Evolutionary conservation across 1,140 invertebrate species (phyloP).

Genomic region (Proales similis): DNA sequence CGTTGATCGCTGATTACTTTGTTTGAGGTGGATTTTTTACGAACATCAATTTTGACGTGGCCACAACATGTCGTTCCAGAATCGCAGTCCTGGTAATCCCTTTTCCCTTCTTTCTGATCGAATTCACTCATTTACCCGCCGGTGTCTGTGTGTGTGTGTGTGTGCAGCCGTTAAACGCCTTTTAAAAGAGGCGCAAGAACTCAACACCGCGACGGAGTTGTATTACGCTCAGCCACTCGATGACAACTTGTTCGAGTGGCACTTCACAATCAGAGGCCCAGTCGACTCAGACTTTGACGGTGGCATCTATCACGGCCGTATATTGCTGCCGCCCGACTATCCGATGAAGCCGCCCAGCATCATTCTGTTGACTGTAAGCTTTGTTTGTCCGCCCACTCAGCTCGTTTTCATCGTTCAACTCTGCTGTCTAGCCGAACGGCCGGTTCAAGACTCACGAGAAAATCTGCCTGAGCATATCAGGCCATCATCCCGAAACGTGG

Average conservation of each 20-base stretch:
- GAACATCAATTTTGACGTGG: background rate
- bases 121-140: background rate
- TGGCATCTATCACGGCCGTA: conserved; percentile 80
- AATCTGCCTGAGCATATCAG: conserved; percentile 90
- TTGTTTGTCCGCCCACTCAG: background rate
- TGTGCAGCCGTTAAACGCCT: conserved; percentile 72
- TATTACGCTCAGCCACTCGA: conserved; percentile 82
- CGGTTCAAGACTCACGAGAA: conserved; percentile 88
- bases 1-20: conserved; percentile 17
- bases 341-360: conserved; percentile 96
- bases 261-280: conserved; percentile 85
- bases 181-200: conserved; percentile 81
- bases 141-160: background rate
- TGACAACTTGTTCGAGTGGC: conserved; percentile 95
- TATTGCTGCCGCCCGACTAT: conserved; percentile 79
- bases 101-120: no score
- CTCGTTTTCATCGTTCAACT: conserved; percentile 35
- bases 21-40: background rate
- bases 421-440: conserved; percentile 71
- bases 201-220: conserved; percentile 75
- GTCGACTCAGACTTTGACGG: conserved; percentile 76
- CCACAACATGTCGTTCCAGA: conserved; percentile 33
- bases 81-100: conserved; percentile 19
- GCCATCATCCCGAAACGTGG: conserved; percentile 95
- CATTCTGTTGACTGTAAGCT: conserved; percentile 74